Evolutionary conservation across 2,888 invertebrate species (phyloP), one percentile per base, ranked within the genome.

Genomic region (Acronicta psi): DNA sequence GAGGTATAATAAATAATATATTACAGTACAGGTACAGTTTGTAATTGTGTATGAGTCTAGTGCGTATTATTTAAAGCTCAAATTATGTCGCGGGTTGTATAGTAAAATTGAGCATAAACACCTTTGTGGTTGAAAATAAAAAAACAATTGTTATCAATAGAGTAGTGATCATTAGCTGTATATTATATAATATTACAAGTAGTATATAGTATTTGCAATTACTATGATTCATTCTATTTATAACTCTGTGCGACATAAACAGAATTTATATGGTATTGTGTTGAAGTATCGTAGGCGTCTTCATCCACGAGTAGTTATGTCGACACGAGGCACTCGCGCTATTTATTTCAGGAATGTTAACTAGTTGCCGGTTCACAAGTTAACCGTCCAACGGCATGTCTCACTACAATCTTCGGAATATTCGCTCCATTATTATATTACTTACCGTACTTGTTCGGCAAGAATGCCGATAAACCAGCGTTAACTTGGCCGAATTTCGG

Each of bases 311-410:
- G 18, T 23, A 43, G 49, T 49, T 42, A 36, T 47, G 43, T 54
- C 50, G 54, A 38, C 52, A 49, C 47, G 20, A 49, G 59, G 25
- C 50, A 57, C 58, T 69, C 56, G 18, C 49, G 52, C 51, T 52
- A 60, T 68, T 59, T 53, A 51, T 58, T 59, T 42, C 13, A 10
- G 50, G 57, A 61, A 69, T 73, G 53, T 52, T 54, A 59, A 60
- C 61, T 58, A 57, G 63, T 50, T 59, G 47, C 20, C 41, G 18
- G 31, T 9, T 46, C 34, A 43, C 49, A 49, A 59, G 36, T 57
- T 29, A 31, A 20, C 52, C 31, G 17, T 6, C 17, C 47, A 17
- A 16, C 38, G 17, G 40, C 16, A 47, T 45, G 43, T 36, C 34
- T 37, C 17, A n/a, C 37, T 45, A 52, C 51, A 36, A 59, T 60